Evolutionary conservation across 1,140 invertebrate genomes (phyloP).

Genomic region (Portunus trituberculatus): DNA sequence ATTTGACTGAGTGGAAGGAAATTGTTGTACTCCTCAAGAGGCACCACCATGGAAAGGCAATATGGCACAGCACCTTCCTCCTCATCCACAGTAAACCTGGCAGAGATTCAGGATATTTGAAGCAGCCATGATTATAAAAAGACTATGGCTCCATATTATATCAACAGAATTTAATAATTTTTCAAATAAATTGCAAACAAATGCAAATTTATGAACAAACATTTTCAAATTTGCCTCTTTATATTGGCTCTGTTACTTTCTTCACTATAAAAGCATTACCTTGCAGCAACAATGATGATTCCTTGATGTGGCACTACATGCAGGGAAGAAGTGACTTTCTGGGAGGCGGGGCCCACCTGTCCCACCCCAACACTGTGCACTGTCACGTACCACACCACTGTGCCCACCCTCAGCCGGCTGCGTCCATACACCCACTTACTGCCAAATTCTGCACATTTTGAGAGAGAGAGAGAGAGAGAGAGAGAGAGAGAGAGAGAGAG

Average conservation of each 20-base stretch:
- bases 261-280: background rate
- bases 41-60: slow-evolving; percentile 70
- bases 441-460: slow-evolving; percentile 34
- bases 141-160: no score
- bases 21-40: slow-evolving; percentile 61
- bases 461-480: background rate
- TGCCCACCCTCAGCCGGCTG: slow-evolving; percentile 47
- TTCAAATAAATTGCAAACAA: no score
- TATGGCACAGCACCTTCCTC: slow-evolving; percentile 69
- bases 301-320: slow-evolving; percentile 70
- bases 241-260: no score
- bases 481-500: background rate
- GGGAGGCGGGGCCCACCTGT: slow-evolving; percentile 57
- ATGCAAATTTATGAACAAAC: no score
- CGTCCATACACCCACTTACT: slow-evolving; percentile 57
- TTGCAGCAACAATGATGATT: slow-evolving; percentile 69
- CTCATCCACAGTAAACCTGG: slow-evolving; percentile 69
- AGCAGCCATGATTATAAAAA: no score
- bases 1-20: slow-evolving; percentile 65
- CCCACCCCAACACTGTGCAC: slow-evolving; percentile 72
- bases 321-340: slow-evolving; percentile 64
- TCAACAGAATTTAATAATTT: no score
- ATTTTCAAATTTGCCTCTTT: no score
- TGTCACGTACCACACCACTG: slow-evolving; percentile 69
- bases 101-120: background rate